Evolutionary conservation across 2,888 invertebrate species (phyloP).

Genomic region (Drosophila emarginata): DNA sequence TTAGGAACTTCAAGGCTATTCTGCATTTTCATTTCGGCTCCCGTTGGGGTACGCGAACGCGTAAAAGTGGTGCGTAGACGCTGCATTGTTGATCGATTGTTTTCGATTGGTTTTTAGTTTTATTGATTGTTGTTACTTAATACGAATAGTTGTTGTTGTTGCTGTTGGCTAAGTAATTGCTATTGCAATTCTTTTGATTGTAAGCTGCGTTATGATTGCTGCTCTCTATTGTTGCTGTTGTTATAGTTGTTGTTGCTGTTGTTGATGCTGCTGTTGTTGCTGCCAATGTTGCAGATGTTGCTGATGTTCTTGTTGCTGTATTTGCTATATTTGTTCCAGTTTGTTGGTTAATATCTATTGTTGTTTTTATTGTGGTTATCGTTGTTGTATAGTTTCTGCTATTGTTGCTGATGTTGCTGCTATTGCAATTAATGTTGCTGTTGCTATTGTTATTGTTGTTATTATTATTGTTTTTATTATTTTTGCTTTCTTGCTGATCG

Average conservation of each 20-base stretch:
- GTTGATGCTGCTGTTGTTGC: neutral
- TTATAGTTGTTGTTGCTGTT: slow-evolving; percentile 13
- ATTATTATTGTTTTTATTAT: slow-evolving; percentile 1
- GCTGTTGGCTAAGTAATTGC: neutral
- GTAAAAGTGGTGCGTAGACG: slow-evolving; percentile 92
- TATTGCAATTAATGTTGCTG: slow-evolving; percentile 6
- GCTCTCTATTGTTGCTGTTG: neutral
- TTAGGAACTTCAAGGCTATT: slow-evolving; percentile 95
- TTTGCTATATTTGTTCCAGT: slow-evolving; percentile 2
- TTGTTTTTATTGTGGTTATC: slow-evolving; percentile 1
- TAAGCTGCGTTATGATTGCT: slow-evolving; percentile 18
- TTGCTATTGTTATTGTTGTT: slow-evolving; percentile 14
- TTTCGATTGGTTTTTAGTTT: neutral
- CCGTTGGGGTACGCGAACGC: slow-evolving; percentile 93
- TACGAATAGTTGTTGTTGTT: neutral
- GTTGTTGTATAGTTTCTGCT: slow-evolving; percentile 20
- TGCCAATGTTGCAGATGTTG: neutral
- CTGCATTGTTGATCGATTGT: slow-evolving; percentile 66
- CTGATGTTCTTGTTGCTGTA: neutral
- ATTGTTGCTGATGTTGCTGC: slow-evolving; percentile 11
- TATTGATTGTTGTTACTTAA: slow-evolving; percentile 17
- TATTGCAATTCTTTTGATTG: neutral
- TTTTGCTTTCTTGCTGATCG: slow-evolving; percentile 23
- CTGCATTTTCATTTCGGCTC: slow-evolving; percentile 95
- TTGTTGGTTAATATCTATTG: slow-evolving; percentile 10